Evolutionary conservation across 2,888 invertebrate genomes (phyloP), one percentile per base, ranked within the genome.

Genomic region (Halocaridina rubra): DNA sequence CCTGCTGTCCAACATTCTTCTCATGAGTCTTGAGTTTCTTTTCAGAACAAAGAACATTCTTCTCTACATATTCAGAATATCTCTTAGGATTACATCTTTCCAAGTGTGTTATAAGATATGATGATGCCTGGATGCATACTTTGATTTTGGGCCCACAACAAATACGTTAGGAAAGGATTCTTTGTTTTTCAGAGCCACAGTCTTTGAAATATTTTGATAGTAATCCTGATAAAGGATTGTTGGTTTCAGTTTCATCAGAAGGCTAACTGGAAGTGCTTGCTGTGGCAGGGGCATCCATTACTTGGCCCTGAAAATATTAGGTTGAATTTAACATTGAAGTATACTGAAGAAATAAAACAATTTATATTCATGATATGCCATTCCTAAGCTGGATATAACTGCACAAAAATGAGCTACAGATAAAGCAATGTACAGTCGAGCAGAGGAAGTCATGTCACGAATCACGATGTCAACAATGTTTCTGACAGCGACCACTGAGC

Each of bases 61-160:
- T 53, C 53, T 53, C 53, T 53, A 53, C 53, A 53, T 7, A 8
- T 19, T 53, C 53, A 7, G 24, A 27, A 22, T 3, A 64, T 27
- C 64, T 22, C 27, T 22, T 24, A 24, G 32, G 19, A 64, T 13
- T 64, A 19, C 8, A 64, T 10, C 8, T 46, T 46, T 46, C 8
- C 46, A 46, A 13, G 22, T 22, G 22, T 2, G 2, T 27, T 75
- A 75, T 19, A 53, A 16, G 59, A 13, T 16, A n/a, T 46, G 46
- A 27, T 24, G 53, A 33, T 33, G 67, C 16, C 19, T 22, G 33
- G 24, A 27, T 19, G 69, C 46, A 39, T 64, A 39, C 33, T 46
- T 27, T 79, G 69, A 24, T 67, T 67, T 64, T 61, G 64, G 61
- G 22, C 64, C 67, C n/a, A 61, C 59, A 79, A 67, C 79, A 67